phyloP scores from a whole-genome alignment of 2,797 vertebrate genomes.

The Momotus momota region DNA sequence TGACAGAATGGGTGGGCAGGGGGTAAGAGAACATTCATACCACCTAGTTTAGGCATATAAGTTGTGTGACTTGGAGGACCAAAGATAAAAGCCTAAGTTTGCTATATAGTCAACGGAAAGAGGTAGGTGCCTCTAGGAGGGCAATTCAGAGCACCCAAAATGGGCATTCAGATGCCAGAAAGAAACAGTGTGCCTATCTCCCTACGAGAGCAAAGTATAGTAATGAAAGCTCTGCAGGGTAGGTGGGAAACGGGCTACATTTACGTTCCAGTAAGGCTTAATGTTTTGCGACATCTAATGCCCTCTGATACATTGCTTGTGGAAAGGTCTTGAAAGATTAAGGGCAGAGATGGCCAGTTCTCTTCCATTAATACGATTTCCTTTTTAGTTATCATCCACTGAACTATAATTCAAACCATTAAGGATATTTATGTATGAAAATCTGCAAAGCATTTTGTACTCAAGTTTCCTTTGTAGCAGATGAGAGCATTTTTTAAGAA shows the following conservation, averaged over 20 bases:
- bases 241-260: constrained; percentile 48
- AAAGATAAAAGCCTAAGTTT: constrained; percentile 43
- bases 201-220: constrained; percentile 36
- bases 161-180: constrained; percentile 59
- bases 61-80: background rate
- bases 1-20: background rate
- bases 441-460: constrained; percentile 45
- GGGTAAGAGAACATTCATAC: constrained; percentile 64
- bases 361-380: constrained; percentile 27
- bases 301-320: constrained; percentile 3
- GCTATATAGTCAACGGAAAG: constrained; percentile 55
- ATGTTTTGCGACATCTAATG: constrained; percentile 42
- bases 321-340: constrained; percentile 46
- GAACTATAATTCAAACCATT: constrained; percentile 34
- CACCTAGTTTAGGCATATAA: constrained; percentile 57
- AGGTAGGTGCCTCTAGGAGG: constrained; percentile 72
- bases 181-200: constrained; percentile 47
- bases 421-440: constrained; percentile 29
- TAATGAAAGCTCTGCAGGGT: constrained; percentile 31
- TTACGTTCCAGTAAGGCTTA: constrained; percentile 61
- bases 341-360: constrained; percentile 67
- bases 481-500: constrained; percentile 58
- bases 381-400: constrained; percentile 48
- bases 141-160: constrained; percentile 50
- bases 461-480: constrained; percentile 53